Percentiles rank a stretch among this genome's conserved stretches.
Conservation (phyloP, 1,140 invertebrate genomes). For the Sesamia nonagrioides region DNA sequence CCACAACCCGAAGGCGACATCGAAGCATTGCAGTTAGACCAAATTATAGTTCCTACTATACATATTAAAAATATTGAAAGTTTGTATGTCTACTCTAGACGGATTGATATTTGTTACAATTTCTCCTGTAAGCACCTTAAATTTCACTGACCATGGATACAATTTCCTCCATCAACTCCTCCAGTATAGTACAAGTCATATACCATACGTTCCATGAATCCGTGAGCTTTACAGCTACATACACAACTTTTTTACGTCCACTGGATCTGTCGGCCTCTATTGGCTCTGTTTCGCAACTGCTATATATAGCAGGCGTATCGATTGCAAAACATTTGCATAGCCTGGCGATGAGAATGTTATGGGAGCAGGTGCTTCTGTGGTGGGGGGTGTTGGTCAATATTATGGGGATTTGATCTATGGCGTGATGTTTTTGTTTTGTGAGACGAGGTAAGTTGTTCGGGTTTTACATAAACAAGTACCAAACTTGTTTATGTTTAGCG, state of each 20-base stretch:
- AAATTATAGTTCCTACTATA: too few relatives aligned
- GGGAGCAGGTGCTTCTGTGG: constrained; percentile 1
- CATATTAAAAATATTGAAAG: too few relatives aligned
- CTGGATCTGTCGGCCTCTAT: neutral
- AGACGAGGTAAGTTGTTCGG: neutral
- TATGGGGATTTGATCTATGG: neutral
- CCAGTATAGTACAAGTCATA: neutral
- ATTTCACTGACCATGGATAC: neutral
- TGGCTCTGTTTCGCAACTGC: constrained; percentile 10
- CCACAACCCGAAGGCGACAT: too few relatives aligned
- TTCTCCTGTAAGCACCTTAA: neutral
- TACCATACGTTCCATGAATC: neutral
- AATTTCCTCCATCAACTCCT: neutral
- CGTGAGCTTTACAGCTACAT: neutral
- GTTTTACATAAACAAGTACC: neutral
- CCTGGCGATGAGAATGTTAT: neutral
- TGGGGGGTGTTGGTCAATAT: constrained; percentile 17
- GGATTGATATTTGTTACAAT: too few relatives aligned
- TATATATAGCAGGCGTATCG: constrained; percentile 23
- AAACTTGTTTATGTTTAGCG: neutral
- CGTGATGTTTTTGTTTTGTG: neutral
- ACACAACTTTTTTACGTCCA: constrained; percentile 23
- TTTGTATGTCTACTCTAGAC: too few relatives aligned
- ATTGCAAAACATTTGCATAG: constrained; percentile 43
- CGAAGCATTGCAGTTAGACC: too few relatives aligned